Evolutionary conservation across 2,113 vertebrate species (phyloP).

Genomic region (Ctenomys sociabilis): DNA sequence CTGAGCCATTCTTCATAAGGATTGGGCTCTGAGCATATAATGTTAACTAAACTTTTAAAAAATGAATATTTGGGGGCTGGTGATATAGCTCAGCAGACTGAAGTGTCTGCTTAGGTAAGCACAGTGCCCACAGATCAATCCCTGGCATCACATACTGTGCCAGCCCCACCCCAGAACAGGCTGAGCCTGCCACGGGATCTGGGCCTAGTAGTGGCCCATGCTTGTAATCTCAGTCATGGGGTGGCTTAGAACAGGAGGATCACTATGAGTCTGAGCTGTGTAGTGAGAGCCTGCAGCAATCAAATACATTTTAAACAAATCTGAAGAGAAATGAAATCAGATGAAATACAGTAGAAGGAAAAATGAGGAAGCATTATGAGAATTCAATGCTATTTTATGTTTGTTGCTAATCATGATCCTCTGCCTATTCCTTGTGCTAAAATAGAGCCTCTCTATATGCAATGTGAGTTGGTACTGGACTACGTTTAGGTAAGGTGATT

Average conservation of each 20-base stretch:
- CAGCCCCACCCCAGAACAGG: no score
- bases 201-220: no score
- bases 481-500: constrained; percentile 24
- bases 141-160: no score
- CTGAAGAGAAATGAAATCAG: constrained; percentile 4
- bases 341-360: neutral
- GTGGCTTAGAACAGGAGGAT: no score
- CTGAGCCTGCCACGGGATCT: no score
- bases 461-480: neutral
- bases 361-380: neutral
- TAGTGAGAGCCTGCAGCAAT: no score
- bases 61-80: neutral
- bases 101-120: no score
- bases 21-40: constrained; percentile 2
- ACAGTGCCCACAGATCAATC: no score
- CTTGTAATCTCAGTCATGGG: no score
- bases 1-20: neutral
- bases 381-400: neutral
- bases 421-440: neutral
- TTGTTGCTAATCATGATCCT: constrained; percentile 40
- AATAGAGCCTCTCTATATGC: constrained; percentile 1
- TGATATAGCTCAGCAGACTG: no score
- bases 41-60: constrained; percentile 62
- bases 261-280: no score
- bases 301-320: neutral